phyloP scores from a whole-genome alignment of 2,113 vertebrate species.

The Grantiella picta region DNA sequence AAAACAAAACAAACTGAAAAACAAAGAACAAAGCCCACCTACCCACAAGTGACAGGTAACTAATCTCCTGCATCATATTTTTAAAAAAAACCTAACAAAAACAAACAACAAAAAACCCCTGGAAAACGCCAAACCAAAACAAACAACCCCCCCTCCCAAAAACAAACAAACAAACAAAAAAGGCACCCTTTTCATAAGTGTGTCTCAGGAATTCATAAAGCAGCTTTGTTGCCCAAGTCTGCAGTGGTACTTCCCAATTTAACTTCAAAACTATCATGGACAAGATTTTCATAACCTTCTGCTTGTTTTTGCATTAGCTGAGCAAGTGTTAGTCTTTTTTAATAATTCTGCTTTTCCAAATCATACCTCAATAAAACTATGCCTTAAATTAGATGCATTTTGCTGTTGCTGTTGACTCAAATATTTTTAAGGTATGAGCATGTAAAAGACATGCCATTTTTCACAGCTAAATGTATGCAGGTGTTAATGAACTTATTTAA shows the following conservation, averaged over 20 bases:
- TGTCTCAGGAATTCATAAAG: not conserved
- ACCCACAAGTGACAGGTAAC: not conserved
- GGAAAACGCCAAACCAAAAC: not conserved
- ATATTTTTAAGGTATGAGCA: conserved; percentile 31
- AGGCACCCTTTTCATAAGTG: not conserved
- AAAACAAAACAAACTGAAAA: not conserved
- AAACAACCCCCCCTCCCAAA: too few relatives aligned
- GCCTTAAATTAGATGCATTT: conserved; percentile 15
- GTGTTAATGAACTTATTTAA: conserved; percentile 62
- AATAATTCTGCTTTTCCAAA: conserved; percentile 30
- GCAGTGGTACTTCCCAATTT: not conserved
- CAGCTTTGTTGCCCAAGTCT: not conserved
- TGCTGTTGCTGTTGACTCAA: not conserved
- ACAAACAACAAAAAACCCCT: too few relatives aligned
- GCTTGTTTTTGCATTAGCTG: not conserved
- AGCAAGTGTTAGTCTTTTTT: not conserved
- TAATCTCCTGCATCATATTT: not conserved
- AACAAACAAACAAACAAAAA: not conserved
- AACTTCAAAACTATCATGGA: not conserved
- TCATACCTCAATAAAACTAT: not conserved
- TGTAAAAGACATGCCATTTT: conserved; percentile 43
- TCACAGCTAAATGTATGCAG: conserved; percentile 35
- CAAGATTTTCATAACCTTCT: not conserved
- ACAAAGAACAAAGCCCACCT: not conserved
- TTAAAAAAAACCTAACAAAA: not conserved